phyloP scores from a whole-genome alignment of 2,113 vertebrate genomes.

The Regulus satrapa region DNA sequence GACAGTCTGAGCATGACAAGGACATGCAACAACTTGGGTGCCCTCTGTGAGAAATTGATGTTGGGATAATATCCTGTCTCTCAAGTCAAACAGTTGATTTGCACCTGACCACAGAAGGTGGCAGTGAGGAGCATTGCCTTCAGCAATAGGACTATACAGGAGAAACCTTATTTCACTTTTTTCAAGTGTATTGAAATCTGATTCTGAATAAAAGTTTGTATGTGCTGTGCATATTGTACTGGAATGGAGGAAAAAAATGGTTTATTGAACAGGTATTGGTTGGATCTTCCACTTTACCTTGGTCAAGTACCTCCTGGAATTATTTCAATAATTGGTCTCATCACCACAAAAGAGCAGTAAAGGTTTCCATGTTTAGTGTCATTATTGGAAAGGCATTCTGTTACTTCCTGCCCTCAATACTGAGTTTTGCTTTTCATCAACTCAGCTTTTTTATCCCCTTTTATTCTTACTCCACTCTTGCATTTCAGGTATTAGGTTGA shows the following conservation, averaged over 20 bases:
- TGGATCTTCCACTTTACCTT: neutral
- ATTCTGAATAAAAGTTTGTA: neutral
- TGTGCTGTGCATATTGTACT: neutral
- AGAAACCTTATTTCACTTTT: neutral
- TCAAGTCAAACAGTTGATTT: neutral
- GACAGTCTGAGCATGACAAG: neutral
- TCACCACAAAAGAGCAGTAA: neutral
- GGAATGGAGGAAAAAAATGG: neutral
- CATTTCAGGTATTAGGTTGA: neutral
- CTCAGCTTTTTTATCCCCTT: neutral
- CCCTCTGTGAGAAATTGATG: neutral
- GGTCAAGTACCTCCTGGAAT: neutral
- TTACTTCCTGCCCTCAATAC: neutral
- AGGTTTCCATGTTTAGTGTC: neutral
- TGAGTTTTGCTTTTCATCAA: neutral
- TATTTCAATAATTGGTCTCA: neutral
- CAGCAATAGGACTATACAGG: neutral
- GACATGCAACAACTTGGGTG: neutral
- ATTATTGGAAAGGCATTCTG: neutral
- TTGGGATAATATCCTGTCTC: neutral
- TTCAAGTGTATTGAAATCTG: neutral
- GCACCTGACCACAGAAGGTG: neutral
- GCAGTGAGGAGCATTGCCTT: neutral
- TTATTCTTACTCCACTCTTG: neutral
- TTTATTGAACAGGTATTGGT: neutral